phyloP scores from a whole-genome alignment of 2,113 vertebrate genomes.

The Hypocryptadius cinnamomeus region DNA sequence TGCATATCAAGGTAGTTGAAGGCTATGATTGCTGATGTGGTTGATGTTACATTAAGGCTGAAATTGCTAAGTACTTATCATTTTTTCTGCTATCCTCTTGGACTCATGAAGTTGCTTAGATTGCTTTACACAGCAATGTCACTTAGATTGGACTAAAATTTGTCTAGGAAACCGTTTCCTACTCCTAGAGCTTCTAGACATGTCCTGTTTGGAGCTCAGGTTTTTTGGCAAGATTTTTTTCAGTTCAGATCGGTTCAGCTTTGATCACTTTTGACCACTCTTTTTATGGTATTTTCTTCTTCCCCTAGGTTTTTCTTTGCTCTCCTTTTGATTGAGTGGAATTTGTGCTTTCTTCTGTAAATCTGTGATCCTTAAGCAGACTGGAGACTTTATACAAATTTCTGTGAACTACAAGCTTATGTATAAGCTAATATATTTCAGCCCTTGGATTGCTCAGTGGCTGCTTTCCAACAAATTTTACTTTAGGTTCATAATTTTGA shows the following conservation, averaged over 20 bases:
- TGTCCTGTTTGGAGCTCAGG: neutral
- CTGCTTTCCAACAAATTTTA: neutral
- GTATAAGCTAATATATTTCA: slow-evolving; percentile 1
- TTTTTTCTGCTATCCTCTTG: neutral
- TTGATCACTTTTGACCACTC: neutral
- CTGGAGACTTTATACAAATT: neutral
- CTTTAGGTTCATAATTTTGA: neutral
- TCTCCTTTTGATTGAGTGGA: neutral
- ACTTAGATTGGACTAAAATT: neutral
- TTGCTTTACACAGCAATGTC: neutral
- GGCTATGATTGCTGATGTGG: slow-evolving; percentile 10
- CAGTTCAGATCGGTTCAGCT: neutral
- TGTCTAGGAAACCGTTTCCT: neutral
- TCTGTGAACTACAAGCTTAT: neutral
- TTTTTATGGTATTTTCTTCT: neutral
- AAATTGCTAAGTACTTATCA: neutral
- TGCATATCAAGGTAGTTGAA: slow-evolving; percentile 25
- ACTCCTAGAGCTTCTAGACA: neutral
- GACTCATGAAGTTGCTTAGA: neutral
- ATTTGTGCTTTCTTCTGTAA: slow-evolving; percentile 6
- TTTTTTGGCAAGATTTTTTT: neutral
- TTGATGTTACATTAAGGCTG: neutral
- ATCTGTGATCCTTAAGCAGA: neutral
- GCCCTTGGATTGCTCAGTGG: neutral
- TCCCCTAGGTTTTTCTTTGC: neutral